Conservation (phyloP, 2,888 invertebrate species). For the Watsonalla binaria region DNA sequence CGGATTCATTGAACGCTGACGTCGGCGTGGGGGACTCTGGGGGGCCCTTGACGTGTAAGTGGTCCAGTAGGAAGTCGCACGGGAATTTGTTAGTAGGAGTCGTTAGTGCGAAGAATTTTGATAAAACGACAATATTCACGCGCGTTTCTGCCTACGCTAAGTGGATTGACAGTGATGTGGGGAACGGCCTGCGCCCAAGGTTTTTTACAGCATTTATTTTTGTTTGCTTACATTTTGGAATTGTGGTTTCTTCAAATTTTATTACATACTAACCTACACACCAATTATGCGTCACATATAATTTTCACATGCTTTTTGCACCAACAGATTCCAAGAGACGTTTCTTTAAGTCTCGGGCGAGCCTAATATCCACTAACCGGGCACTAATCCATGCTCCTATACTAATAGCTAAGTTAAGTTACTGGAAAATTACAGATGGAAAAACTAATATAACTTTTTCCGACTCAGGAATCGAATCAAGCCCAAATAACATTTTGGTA, state of each 20-base stretch:
- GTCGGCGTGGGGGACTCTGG: slow-evolving; percentile 18
- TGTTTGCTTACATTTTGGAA: slow-evolving; percentile 7
- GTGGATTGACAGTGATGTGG: slow-evolving; percentile 10
- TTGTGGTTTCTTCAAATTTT: not conserved
- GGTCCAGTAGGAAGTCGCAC: slow-evolving; percentile 7
- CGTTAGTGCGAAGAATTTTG: slow-evolving; percentile 18
- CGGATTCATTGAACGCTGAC: slow-evolving; percentile 13
- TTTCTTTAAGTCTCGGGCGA: no score
- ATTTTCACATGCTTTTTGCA: no score
- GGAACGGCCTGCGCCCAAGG: not conserved
- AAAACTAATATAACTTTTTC: no score
- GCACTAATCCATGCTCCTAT: no score
- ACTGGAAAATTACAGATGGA: no score
- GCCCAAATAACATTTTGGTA: no score
- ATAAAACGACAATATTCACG: slow-evolving; percentile 16
- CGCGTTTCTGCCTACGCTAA: slow-evolving; percentile 12
- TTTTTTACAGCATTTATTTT: slow-evolving; percentile 7
- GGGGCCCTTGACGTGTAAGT: slow-evolving; percentile 17
- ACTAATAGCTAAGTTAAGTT: no score
- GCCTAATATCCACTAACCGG: no score
- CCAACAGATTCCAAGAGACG: no score
- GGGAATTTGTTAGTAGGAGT: slow-evolving; percentile 15
- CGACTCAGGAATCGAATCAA: no score
- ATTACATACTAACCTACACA: no score
- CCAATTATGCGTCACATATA: no score